A percentile compares a stretch with the other conserved stretches of the same genome.
phyloP scores from a whole-genome alignment of 2,113 vertebrate genomes.

The Perca fluviatilis region DNA sequence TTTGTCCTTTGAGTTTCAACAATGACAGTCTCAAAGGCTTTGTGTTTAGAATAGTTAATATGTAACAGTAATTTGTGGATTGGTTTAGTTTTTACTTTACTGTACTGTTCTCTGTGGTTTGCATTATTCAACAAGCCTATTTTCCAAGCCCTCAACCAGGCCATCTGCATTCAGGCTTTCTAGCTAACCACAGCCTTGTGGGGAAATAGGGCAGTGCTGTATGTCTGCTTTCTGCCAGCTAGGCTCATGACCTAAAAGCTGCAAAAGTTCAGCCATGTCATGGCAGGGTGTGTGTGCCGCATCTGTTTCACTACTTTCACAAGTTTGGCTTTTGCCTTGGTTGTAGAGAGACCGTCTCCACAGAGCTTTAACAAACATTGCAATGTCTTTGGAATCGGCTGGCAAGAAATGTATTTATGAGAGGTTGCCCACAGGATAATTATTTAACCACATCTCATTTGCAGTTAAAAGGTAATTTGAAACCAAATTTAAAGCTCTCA shows the following conservation, averaged over 20 bases:
- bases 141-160: conserved; percentile 55
- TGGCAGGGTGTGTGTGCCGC: conserved; percentile 40
- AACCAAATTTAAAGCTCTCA: conserved; percentile 26
- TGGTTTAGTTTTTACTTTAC: conserved; percentile 33
- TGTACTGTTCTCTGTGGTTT: conserved; percentile 38
- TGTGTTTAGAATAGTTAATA: conserved; percentile 20
- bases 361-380: not conserved
- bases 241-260: conserved; percentile 21
- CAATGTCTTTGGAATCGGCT: not conserved
- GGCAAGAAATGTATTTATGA: conserved; percentile 19
- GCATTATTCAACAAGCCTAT: conserved; percentile 63
- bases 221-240: conserved; percentile 45
- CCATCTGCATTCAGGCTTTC: conserved; percentile 59
- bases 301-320: conserved; percentile 21
- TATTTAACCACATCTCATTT: conserved; percentile 57
- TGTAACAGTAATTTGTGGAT: conserved; percentile 26
- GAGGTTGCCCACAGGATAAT: conserved; percentile 40
- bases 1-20: not conserved
- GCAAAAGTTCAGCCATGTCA: conserved; percentile 20
- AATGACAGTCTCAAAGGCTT: not conserved
- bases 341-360: not conserved
- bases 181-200: conserved; percentile 47
- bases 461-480: conserved; percentile 35
- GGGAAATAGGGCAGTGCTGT: conserved; percentile 60
- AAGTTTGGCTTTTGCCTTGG: conserved; percentile 9